A percentile compares a stretch with the other conserved stretches of the same genome.
phyloP scores from a whole-genome alignment of 2,113 vertebrate genomes.

The Apeltes quadracus region DNA sequence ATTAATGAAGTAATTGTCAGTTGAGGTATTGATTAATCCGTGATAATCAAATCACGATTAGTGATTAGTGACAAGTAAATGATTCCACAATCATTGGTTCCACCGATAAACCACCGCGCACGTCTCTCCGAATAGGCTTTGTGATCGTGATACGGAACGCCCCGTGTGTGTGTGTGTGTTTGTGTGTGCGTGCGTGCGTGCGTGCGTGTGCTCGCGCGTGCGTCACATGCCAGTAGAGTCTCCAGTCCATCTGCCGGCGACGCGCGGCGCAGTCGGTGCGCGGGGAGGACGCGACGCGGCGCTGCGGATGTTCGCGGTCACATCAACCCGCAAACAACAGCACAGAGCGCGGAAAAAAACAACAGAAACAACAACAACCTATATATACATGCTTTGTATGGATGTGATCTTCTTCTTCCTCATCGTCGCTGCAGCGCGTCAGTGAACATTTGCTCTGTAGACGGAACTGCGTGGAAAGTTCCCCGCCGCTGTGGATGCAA shows the following conservation, averaged over 20 bases:
- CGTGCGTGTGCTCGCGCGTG: not conserved
- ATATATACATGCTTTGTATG: not conserved
- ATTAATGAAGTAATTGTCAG: not conserved
- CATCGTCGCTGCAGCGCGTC: not conserved
- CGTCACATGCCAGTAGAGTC: slow-evolving; percentile 18
- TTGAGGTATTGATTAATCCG: not conserved
- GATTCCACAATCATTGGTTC: not conserved
- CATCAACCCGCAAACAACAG: slow-evolving; percentile 19
- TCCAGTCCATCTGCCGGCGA: not conserved
- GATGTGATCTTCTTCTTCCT: not conserved
- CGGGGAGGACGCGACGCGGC: not conserved
- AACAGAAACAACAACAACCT: too few relatives aligned
- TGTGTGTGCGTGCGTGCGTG: not conserved
- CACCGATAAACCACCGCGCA: not conserved
- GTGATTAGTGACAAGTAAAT: too few relatives aligned
- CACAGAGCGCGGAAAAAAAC: not conserved
- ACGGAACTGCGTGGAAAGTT: slow-evolving; percentile 2
- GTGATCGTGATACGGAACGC: not conserved
- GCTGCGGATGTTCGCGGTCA: slow-evolving; percentile 31
- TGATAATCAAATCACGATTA: too few relatives aligned
- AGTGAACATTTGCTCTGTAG: not conserved
- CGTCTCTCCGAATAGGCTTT: not conserved
- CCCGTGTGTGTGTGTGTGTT: not conserved
- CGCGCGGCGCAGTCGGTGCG: slow-evolving; percentile 19
- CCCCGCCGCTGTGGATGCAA: not conserved